These are phyloP conservation scores for Psittacula echo DNA, from an alignment of 2,797 vertebrate genomes.

Conservation along the genomic window DNA sequence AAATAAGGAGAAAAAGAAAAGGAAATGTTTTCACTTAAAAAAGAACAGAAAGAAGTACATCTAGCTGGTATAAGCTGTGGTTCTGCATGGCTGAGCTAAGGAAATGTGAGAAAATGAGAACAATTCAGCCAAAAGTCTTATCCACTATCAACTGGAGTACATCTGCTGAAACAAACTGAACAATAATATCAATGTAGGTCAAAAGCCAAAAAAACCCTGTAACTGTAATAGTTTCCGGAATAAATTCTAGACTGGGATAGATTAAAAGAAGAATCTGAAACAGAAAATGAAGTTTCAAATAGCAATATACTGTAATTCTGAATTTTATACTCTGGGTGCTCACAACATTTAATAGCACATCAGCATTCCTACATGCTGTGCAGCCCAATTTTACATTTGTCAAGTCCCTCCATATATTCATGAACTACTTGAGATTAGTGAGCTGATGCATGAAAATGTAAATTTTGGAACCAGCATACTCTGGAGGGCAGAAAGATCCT, in stretches of 20 bases:
- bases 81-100: neutral
- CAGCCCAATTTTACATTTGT: neutral
- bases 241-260: neutral
- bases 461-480: neutral
- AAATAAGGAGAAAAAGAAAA: neutral
- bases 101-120: neutral
- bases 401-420: neutral
- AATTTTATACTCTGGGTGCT: neutral
- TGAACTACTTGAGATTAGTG: neutral
- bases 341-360: neutral
- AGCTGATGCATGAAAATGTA: neutral
- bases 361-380: neutral
- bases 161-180: neutral
- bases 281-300: neutral
- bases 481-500: neutral
- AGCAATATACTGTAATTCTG: neutral
- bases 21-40: neutral
- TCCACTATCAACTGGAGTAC: neutral
- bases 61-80: neutral
- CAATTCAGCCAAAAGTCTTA: neutral
- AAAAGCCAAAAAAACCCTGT: neutral
- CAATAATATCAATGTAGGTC: neutral
- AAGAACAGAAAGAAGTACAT: neutral
- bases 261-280: neutral
- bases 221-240: neutral